Conservation (phyloP, 2,888 invertebrate species). For the Linnaemya vulpina region DNA sequence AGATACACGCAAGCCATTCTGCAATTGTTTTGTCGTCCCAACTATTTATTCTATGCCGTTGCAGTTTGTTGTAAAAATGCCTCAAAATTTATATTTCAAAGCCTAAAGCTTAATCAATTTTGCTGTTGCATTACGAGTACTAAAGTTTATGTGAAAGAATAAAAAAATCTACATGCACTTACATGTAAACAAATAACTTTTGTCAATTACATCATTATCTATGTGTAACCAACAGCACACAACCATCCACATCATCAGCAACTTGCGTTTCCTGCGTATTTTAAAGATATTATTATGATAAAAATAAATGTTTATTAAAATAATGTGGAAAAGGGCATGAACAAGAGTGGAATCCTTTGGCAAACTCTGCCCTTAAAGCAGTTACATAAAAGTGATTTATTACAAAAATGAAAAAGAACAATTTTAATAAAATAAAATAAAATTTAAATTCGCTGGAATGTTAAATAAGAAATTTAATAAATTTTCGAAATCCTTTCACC, state of each 20-base stretch:
- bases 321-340: background rate
- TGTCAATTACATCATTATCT: constrained; percentile 74
- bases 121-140: constrained; percentile 13
- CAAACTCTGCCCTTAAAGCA: constrained; percentile 32
- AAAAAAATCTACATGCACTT: constrained; percentile 4
- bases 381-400: background rate
- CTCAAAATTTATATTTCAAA: constrained; percentile 61
- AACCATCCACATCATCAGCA: constrained; percentile 28
- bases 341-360: constrained; percentile 39
- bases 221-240: constrained; percentile 70
- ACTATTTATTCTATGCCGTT: constrained; percentile 69
- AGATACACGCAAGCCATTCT: background rate
- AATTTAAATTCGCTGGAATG: background rate
- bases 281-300: constrained; percentile 25
- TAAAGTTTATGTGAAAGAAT: background rate
- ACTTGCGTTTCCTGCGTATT: constrained; percentile 61
- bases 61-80: constrained; percentile 57
- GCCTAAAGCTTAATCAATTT: constrained; percentile 63
- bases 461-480: too few species aligned
- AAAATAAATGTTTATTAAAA: constrained; percentile 7
- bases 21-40: constrained; percentile 60
- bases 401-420: background rate
- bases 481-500: too few species aligned
- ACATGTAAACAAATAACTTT: constrained; percentile 71
- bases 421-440: too few species aligned